Evolutionary conservation across 2,797 vertebrate species (phyloP).

Genomic region (Liasis olivaceus): DNA sequence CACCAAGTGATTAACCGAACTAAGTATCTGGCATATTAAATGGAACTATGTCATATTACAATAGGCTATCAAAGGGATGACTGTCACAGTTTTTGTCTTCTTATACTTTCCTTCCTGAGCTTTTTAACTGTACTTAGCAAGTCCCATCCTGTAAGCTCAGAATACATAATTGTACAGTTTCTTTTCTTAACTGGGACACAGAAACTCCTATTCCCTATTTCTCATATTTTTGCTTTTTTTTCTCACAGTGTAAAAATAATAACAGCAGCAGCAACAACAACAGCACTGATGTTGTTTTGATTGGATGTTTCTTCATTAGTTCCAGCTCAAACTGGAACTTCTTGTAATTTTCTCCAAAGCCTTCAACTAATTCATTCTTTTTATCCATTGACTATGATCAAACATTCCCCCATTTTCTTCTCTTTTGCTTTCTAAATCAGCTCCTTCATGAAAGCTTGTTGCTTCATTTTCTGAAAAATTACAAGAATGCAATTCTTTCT

Average conservation of each 20-base stretch:
- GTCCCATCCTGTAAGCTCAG: neutral
- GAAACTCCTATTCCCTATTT: neutral
- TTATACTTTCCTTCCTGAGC: neutral
- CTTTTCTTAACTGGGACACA: neutral
- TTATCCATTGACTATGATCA: neutral
- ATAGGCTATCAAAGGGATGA: neutral
- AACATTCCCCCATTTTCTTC: neutral
- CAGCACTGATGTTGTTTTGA: neutral
- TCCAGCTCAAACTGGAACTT: neutral
- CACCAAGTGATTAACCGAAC: constrained; percentile 62
- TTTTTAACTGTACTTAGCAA: neutral
- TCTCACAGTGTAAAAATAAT: neutral
- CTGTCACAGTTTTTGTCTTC: neutral
- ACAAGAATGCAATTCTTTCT: neutral
- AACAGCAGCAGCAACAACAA: neutral
- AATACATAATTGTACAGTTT: neutral
- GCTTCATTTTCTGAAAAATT: neutral
- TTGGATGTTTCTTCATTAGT: neutral
- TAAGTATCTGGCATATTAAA: neutral
- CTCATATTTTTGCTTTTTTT: neutral
- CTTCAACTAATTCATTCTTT: neutral
- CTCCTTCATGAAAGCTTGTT: neutral
- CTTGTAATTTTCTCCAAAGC: neutral
- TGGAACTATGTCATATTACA: neutral
- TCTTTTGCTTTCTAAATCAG: neutral